These are phyloP conservation scores for Danio aesculapii DNA, from an alignment of 2,797 vertebrate genomes.

Conservation along the genomic window DNA sequence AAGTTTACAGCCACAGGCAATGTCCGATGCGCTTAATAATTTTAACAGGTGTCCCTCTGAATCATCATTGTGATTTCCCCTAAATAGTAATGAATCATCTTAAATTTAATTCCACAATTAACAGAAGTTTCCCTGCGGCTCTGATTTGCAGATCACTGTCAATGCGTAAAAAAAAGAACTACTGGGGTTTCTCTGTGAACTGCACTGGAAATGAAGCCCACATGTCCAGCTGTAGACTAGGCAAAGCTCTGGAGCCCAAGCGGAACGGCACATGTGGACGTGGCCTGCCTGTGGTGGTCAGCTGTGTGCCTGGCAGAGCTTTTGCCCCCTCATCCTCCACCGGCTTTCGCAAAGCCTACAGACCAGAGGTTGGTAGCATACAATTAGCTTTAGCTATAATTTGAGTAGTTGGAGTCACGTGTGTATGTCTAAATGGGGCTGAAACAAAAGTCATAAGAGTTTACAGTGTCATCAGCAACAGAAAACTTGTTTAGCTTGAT, in stretches of 20 bases:
- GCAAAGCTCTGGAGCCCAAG: conserved; percentile 64
- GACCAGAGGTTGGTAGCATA: conserved; percentile 83
- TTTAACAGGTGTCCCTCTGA: neutral
- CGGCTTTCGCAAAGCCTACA: conserved; percentile 92
- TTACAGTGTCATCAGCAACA: neutral
- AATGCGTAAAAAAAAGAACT: conserved; percentile 86
- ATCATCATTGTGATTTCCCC: neutral
- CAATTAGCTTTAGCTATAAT: neutral
- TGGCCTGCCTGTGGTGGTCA: conserved; percentile 89
- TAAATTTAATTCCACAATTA: neutral
- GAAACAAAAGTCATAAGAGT: neutral
- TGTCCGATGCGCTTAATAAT: neutral
- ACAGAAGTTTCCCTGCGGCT: neutral
- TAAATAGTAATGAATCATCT: neutral
- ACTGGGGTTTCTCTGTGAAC: conserved; percentile 89
- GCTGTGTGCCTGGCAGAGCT: conserved; percentile 88
- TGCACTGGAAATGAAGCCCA: conserved; percentile 90
- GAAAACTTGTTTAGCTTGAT: neutral
- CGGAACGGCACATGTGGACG: conserved; percentile 82
- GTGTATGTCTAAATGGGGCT: too few relatives aligned
- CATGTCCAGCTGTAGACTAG: conserved; percentile 87
- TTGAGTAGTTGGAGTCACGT: too few relatives aligned
- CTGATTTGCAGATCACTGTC: conserved; percentile 80
- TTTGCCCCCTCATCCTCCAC: conserved; percentile 85
- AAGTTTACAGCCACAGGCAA: neutral